These are phyloP conservation scores for Lerista edwardsae DNA, from an alignment of 2,797 vertebrate genomes.

Conservation along the genomic window DNA sequence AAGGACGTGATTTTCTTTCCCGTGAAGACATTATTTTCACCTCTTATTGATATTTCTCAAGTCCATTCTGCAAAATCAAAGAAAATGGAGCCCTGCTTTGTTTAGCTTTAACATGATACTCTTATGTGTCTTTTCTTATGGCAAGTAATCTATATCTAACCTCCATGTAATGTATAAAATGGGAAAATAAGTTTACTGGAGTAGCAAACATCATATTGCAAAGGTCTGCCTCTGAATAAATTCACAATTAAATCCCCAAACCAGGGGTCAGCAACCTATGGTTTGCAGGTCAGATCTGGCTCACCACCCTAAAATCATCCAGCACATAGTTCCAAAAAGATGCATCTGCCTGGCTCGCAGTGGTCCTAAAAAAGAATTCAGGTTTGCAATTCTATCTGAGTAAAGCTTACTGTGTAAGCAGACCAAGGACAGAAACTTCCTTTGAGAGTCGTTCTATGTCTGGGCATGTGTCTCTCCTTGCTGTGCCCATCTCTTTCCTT, in stretches of 20 bases:
- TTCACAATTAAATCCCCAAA: not conserved
- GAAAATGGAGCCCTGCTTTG: not conserved
- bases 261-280: too few species aligned
- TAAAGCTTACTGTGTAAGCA: too few species aligned
- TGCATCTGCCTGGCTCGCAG: too few species aligned
- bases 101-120: not conserved
- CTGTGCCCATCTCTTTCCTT: too few species aligned
- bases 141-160: not conserved
- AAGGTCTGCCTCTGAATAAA: not conserved
- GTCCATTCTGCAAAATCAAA: not conserved
- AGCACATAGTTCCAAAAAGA: too few species aligned
- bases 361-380: too few species aligned
- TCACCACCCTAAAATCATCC: too few species aligned
- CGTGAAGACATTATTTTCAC: not conserved
- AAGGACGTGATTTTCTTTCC: slow-evolving; percentile 45
- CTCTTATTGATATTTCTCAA: not conserved
- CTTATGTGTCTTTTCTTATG: not conserved
- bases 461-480: too few species aligned
- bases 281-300: too few species aligned
- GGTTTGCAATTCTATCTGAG: too few species aligned
- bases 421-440: too few species aligned
- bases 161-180: not conserved
- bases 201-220: not conserved
- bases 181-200: not conserved
- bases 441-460: too few species aligned